phyloP scores from a whole-genome alignment of 2,797 vertebrate species.

The Enteromius afrohamiltoni region DNA sequence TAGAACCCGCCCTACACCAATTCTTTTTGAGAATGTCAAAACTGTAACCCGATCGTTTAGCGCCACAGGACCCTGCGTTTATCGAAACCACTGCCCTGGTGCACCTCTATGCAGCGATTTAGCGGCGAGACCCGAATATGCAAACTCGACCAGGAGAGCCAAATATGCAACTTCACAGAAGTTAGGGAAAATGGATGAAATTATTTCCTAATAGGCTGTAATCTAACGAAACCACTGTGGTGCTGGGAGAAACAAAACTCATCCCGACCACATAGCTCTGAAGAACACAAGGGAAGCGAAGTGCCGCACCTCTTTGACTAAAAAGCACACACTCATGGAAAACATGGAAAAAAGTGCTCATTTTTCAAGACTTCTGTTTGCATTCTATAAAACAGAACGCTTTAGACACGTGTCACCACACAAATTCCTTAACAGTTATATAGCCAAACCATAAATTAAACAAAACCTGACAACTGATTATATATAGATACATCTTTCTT shows the following conservation, averaged over 20 bases:
- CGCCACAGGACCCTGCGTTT: not conserved
- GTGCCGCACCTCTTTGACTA: conserved; percentile 57
- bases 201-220: conserved; percentile 82
- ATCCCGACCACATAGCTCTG: conserved; percentile 32
- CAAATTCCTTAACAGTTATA: conserved; percentile 58
- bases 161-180: conserved; percentile 99
- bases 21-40: not conserved
- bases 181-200: conserved; percentile 83
- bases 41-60: not conserved
- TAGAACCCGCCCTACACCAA: not conserved
- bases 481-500: not conserved
- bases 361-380: conserved; percentile 72
- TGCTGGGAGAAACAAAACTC: not conserved
- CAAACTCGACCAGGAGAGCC: conserved; percentile 62
- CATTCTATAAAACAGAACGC: conserved; percentile 86
- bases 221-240: conserved; percentile 63
- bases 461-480: conserved; percentile 45
- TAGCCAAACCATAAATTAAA: conserved; percentile 57
- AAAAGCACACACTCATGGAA: conserved; percentile 74
- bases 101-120: conserved; percentile 64
- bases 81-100: conserved; percentile 31
- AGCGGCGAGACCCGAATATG: conserved; percentile 67
- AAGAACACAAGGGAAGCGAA: conserved; percentile 49
- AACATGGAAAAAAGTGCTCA: conserved; percentile 70
- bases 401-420: conserved; percentile 52